Conservation (phyloP, 1,140 invertebrate genomes). For the Mercenaria mercenaria region DNA sequence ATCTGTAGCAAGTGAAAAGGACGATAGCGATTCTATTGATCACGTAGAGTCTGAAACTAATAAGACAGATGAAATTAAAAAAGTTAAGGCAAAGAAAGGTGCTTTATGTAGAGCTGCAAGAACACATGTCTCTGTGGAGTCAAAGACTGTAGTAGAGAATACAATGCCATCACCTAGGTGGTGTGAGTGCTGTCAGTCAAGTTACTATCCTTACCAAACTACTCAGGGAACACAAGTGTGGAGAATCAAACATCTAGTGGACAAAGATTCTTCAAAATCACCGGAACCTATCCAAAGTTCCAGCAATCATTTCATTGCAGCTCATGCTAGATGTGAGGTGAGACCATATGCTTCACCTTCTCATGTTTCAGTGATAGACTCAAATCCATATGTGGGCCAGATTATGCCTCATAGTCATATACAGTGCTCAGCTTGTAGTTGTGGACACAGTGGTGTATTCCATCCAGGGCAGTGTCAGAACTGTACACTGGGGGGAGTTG, state of each 20-base stretch:
- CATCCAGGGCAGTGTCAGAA: constrained; percentile 74
- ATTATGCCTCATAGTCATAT: constrained; percentile 62
- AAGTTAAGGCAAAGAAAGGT: constrained; percentile 48
- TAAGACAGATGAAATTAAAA: constrained; percentile 22
- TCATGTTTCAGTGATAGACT: constrained; percentile 50
- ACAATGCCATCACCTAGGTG: constrained; percentile 46
- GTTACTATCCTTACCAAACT: constrained; percentile 56
- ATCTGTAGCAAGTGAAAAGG: constrained; percentile 62
- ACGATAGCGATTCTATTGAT: background rate
- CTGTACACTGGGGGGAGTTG: constrained; percentile 72
- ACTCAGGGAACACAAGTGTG: constrained; percentile 38
- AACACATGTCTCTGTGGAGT: constrained; percentile 59
- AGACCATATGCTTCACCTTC: constrained; percentile 54
- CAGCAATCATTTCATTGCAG: constrained; percentile 63
- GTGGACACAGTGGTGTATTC: constrained; percentile 64
- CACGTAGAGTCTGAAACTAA: constrained; percentile 6
- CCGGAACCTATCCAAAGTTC: constrained; percentile 58
- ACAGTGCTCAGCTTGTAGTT: constrained; percentile 58
- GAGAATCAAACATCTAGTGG: constrained; percentile 48
- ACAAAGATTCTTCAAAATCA: constrained; percentile 69
- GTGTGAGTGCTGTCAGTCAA: constrained; percentile 57
- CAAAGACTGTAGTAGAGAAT: constrained; percentile 43
- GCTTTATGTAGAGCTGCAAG: constrained; percentile 50
- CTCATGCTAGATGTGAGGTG: constrained; percentile 51
- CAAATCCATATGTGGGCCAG: constrained; percentile 51